Percentiles rank a stretch among this genome's conserved stretches.
phyloP scores from a whole-genome alignment of 2,113 vertebrate species.

The Nannospalax galili region DNA sequence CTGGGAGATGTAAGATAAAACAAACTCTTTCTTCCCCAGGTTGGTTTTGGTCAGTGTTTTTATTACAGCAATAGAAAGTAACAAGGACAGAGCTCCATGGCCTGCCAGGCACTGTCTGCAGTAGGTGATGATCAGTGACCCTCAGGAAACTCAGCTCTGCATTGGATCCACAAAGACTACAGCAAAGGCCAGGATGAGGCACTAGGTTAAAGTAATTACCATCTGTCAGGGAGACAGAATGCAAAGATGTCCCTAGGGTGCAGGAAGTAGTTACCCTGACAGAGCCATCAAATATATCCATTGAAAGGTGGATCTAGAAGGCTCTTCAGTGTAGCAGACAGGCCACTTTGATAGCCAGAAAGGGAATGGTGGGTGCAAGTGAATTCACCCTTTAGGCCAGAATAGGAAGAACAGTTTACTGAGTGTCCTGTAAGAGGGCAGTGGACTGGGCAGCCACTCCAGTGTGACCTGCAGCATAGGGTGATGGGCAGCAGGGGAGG shows the following conservation, averaged over 20 bases:
- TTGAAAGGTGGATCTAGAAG: too few species aligned
- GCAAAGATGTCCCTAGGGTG: too few species aligned
- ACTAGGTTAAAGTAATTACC: background rate
- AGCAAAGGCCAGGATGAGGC: background rate
- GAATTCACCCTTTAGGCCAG: background rate
- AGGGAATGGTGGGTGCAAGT: background rate
- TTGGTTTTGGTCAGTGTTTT: too few species aligned
- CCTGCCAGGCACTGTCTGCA: background rate
- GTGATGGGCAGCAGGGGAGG: background rate
- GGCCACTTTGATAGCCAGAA: background rate
- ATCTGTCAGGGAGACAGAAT: background rate
- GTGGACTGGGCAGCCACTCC: too few species aligned
- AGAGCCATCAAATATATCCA: background rate
- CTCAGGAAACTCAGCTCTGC: too few species aligned
- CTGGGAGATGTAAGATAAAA: too few species aligned
- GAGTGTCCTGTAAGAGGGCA: background rate
- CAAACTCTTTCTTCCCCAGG: too few species aligned
- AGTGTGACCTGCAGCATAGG: background rate
- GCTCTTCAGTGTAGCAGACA: background rate
- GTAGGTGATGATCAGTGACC: background rate
- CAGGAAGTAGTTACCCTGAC: accelerated
- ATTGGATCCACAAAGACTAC: background rate
- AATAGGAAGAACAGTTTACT: background rate
- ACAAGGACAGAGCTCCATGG: too few species aligned
- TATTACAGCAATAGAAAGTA: too few species aligned